These are phyloP conservation scores for Muntiacus muntjak DNA, from an alignment of 2,113 vertebrate species.

Conservation along the genomic window DNA sequence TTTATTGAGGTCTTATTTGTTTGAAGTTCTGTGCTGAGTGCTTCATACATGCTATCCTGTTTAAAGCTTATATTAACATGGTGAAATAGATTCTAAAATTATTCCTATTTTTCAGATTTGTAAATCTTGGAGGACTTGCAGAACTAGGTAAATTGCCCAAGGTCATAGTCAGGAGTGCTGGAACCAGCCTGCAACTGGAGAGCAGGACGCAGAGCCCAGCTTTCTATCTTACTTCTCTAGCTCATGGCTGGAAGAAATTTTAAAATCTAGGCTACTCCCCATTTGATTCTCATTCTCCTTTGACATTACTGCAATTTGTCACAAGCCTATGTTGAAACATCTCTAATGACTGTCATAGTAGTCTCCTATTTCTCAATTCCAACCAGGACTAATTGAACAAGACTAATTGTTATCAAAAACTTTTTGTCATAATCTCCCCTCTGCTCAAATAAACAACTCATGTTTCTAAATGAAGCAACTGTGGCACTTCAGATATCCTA, in stretches of 20 bases:
- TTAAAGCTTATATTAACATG: constrained; percentile 17
- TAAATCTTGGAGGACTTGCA: not conserved
- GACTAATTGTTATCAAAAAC: not conserved
- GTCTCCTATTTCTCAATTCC: not conserved
- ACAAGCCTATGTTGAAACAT: not conserved
- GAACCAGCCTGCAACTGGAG: not conserved
- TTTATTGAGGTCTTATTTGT: not conserved
- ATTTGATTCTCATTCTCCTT: not conserved
- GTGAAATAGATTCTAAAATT: not conserved
- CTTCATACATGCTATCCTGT: not conserved
- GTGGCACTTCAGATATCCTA: not conserved
- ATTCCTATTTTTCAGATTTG: not conserved
- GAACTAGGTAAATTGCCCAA: not conserved
- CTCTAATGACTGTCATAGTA: not conserved
- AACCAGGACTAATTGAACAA: not conserved
- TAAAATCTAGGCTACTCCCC: not conserved
- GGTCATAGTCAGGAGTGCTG: not conserved
- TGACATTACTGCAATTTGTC: not conserved
- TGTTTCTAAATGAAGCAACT: not conserved
- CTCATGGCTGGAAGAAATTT: not conserved
- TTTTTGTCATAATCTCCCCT: not conserved
- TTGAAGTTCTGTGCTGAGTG: not conserved
- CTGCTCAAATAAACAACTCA: not conserved
- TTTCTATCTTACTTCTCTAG: not conserved
- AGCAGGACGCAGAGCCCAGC: not conserved